These are phyloP conservation scores for Zoanthus gigantus DNA, from an alignment of 92 coral and sea anemone species.

Conservation along the genomic window DNA sequence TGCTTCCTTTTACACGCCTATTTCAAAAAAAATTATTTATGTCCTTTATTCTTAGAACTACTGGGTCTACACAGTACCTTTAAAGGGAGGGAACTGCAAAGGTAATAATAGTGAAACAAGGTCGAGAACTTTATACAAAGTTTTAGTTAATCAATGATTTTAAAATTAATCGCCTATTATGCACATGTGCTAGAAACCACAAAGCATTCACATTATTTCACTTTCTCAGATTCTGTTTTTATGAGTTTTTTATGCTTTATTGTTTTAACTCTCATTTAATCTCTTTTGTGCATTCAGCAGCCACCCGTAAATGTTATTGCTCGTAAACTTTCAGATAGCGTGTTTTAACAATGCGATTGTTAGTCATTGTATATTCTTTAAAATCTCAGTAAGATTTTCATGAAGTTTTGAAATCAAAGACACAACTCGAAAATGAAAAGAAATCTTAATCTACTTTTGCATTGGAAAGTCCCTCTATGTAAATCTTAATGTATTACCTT, in stretches of 20 bases:
- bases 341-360: not conserved
- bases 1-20: not conserved
- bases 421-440: slow-evolving; percentile 10
- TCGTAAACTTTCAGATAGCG: not conserved
- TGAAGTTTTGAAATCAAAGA: not conserved
- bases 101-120: not conserved
- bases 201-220: slow-evolving; percentile 1
- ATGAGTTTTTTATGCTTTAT: not conserved
- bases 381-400: not conserved
- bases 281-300: not conserved
- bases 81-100: not conserved
- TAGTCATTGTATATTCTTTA: not conserved
- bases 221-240: slow-evolving; percentile 12
- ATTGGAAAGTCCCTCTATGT: not conserved
- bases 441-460: not conserved
- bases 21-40: not conserved
- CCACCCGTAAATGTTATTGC: not conserved
- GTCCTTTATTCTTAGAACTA: not conserved
- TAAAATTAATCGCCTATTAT: not conserved
- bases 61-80: not conserved
- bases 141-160: not conserved
- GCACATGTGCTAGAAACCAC: slow-evolving; percentile 26
- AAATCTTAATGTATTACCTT: not conserved
- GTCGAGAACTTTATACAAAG: not conserved
- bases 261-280: not conserved